phyloP scores from a whole-genome alignment of 1,140 invertebrate genomes.

The Drosophila micromelanica region DNA sequence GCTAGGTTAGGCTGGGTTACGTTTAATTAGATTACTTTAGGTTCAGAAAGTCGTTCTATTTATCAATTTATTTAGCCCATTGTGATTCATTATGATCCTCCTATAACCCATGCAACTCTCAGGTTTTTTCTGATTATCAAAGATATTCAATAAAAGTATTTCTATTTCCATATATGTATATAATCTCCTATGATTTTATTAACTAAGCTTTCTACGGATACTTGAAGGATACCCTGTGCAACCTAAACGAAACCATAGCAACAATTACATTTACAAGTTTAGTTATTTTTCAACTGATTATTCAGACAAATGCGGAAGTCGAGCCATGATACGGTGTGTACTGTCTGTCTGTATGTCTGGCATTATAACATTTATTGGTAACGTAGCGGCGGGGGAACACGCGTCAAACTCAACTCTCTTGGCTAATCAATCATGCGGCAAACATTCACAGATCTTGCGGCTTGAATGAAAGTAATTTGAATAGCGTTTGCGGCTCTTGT shows the following conservation, averaged over 20 bases:
- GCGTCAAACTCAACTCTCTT: constrained; percentile 27
- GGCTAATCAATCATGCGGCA: constrained; percentile 49
- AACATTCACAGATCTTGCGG: constrained; percentile 48
- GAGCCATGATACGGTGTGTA: not conserved
- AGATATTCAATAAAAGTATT: too few species aligned
- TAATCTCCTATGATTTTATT: too few species aligned
- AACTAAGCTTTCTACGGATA: too few species aligned
- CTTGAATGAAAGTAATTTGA: constrained; percentile 59
- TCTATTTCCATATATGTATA: too few species aligned
- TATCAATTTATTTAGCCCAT: too few species aligned
- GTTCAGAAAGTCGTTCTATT: not conserved
- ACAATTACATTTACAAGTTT: not conserved
- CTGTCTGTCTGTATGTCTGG: not conserved
- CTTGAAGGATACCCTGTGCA: too few species aligned
- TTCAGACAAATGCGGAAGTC: constrained; percentile 28
- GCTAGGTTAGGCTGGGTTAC: not conserved
- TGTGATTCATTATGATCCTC: too few species aligned
- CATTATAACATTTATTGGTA: constrained; percentile 9
- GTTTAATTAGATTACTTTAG: not conserved
- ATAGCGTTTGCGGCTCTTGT: constrained; percentile 39
- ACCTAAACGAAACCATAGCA: not conserved
- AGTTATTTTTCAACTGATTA: not conserved
- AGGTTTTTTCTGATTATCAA: too few species aligned
- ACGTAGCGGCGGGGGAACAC: constrained; percentile 12
- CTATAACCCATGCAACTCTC: too few species aligned